Base-by-base conservation (phyloP, 2,113 vertebrate genomes). In the Tenrec ecaudatus region DNA sequence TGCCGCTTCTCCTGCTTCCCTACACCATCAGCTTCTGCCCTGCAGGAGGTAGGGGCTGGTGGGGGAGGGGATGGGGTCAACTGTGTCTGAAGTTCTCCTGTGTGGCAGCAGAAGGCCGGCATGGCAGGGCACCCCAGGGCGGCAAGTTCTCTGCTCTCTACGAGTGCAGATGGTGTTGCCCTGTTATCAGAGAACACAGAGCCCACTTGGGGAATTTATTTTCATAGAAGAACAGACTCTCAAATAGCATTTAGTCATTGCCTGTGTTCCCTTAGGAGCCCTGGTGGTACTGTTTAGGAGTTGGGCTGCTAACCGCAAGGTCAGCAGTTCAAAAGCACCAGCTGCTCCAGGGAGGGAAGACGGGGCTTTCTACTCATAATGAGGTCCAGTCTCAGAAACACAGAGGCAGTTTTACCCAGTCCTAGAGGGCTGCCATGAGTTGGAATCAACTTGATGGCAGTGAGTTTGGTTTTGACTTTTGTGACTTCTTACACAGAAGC, bases 141-240 rank as follows among this genome's bases (percentile, higher is more conserved):
- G 60, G 53, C 31, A 36, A 0, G 9, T 4, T 40, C 83, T 71
- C 69, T 64, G 43, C 78, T 47, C 43, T 75, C 80, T 85, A 84
- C 73, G 78, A 53, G 80, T 38, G 17, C 60, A 86, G 84, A 69
- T 81, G 88, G 66, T 0, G 3, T 81, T 2, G 0, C 31, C 47
- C 33, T 38, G 3, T n/a, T 87, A 62, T 47, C 94, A 27, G 83
- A 75, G 77, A 29, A 36, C 29, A n/a, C 0, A 0, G 81, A 81
- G 71, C 66, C 36, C 66, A 33, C 36, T 60, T 60, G 19, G 43
- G 62, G 58, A 36, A n/a, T 79, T 69, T 85, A 31, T 91, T 80
- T 93, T 91, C 47, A 17, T 78, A 40, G 47, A 93, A 66, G 17
- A 87, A 43, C 25, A 66, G 77, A 75, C 40, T 89, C 12, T 86